Conservation (phyloP, 2,797 vertebrate species). For the Tachyglossus aculeatus region DNA sequence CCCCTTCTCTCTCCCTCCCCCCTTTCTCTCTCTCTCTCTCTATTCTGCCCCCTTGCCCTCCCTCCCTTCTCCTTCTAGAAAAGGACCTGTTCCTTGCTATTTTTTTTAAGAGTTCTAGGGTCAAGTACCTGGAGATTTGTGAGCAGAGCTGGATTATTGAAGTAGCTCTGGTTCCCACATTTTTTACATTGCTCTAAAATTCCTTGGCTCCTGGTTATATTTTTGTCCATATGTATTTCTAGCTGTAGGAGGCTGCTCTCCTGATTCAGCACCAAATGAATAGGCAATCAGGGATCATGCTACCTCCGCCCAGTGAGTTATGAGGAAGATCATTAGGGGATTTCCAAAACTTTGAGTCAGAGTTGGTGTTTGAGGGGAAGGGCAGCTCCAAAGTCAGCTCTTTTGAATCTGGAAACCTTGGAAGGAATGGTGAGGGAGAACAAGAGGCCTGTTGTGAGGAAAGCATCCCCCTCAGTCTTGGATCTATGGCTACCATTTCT, state of each 20-base stretch:
- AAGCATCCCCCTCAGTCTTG: neutral
- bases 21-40: no score
- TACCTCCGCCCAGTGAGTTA: neutral
- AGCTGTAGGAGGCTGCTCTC: rapidly evolving
- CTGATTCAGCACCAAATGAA: neutral
- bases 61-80: no score
- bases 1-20: no score
- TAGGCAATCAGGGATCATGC: neutral
- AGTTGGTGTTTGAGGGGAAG: neutral
- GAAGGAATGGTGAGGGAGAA: neutral
- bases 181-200: neutral
- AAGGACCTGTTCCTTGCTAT: no score
- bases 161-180: neutral
- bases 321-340: neutral
- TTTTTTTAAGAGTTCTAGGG: neutral
- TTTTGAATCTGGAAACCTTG: neutral
- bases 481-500: neutral
- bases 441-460: neutral
- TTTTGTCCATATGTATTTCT: rapidly evolving
- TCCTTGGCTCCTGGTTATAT: neutral
- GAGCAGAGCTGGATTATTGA: rapidly evolving
- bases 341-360: conserved; percentile 4
- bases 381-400: neutral
- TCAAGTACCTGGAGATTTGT: rapidly evolving
- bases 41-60: no score